Evolutionary conservation across 1,140 invertebrate species (phyloP), one percentile per base, ranked within the genome.

Genomic region (Asbolus verrucosus): DNA sequence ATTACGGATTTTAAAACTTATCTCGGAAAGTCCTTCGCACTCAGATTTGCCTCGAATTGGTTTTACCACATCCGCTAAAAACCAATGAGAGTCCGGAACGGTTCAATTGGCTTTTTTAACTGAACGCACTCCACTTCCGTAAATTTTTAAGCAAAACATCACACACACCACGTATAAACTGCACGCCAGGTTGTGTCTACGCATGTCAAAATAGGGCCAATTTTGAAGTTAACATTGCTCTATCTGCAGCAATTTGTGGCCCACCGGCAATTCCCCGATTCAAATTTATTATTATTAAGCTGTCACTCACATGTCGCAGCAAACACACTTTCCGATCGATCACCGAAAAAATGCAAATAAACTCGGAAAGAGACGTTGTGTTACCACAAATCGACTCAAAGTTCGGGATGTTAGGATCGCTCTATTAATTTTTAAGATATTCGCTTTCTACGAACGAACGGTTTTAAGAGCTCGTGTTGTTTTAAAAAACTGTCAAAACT

Each of bases 1-100:
- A 54, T 54, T 54, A 54, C 46, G 46, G 46, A 54, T 54, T 54
- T 54, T 54, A 54, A 54, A 54, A 54, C 46, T 54, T 54, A 54
- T 54, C 46, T 54, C 18, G 46, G 46, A 27, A 54, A 54, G 21
- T 11, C 46, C 46, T 27, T 21, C 46, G 27, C 46, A 54, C 21
- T 54, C 46, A 27, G 46, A 54, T 54, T 54, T 54, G 6, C 19
- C 19, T 27, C 46, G 19, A 31, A 24, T 54, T 18, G 41, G 41
- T 46, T 46, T 18, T 19, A 46, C 16, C 41, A 46, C 11, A 46
- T 46, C 18, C 46, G 46, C 19, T 54, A 27, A 54, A 54, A 54
- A 54, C 46, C 46, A 27, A 54, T 54, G 21, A 21, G 46, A 54
- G 19, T 27, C 19, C 6, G 46, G 27, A 54, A 54, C 46, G 19